phyloP scores from a whole-genome alignment of 2,113 vertebrate species.

The Spermophilus dauricus region DNA sequence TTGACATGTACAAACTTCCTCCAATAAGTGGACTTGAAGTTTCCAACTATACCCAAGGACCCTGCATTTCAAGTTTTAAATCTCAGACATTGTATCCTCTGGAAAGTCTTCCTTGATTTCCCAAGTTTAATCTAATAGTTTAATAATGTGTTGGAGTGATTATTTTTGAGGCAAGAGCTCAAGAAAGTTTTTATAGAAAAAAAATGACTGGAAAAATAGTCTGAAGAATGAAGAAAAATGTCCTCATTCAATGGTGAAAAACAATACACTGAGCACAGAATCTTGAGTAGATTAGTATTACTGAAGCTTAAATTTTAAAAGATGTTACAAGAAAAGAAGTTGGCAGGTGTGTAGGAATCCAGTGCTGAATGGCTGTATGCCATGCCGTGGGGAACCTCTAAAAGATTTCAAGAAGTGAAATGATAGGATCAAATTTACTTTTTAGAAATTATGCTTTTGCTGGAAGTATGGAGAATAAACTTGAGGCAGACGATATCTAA shows the following conservation, averaged over 20 bases:
- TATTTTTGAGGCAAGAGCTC: not conserved
- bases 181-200: not conserved
- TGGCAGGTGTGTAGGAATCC: not conserved
- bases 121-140: not conserved
- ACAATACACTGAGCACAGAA: not conserved
- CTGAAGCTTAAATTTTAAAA: not conserved
- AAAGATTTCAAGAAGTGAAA: not conserved
- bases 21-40: not conserved
- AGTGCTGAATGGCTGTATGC: not conserved
- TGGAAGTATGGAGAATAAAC: not conserved
- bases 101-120: conserved; percentile 33
- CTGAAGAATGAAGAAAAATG: not conserved
- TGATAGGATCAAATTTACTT: not conserved
- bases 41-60: not conserved
- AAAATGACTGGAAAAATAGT: not conserved
- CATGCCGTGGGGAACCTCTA: not conserved
- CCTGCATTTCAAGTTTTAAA: not conserved
- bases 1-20: not conserved
- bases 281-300: not conserved
- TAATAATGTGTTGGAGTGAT: not conserved
- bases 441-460: not conserved
- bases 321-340: not conserved
- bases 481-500: not conserved
- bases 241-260: not conserved
- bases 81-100: not conserved